Evolutionary conservation across 2,888 invertebrate genomes (phyloP).

Genomic region (Scelioninae gen. 1): DNA sequence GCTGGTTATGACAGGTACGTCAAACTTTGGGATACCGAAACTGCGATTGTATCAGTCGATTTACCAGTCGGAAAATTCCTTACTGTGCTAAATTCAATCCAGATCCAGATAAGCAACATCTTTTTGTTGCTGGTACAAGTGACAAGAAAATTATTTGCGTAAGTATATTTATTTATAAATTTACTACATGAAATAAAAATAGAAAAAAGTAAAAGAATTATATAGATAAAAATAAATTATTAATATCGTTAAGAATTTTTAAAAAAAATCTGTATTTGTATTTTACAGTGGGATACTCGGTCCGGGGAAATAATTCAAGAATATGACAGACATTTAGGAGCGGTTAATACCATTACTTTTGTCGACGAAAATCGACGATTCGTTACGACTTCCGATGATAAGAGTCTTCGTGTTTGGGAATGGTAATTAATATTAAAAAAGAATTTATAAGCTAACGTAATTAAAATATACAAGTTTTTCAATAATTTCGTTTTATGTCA

Average conservation of each 20-base stretch:
- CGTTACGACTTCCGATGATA: conserved; percentile 99
- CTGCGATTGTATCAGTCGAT: conserved; percentile 92
- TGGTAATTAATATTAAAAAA: conserved; percentile 86
- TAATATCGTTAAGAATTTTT: neutral
- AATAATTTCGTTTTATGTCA: neutral
- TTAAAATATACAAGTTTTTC: too few relatives aligned
- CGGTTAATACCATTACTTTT: conserved; percentile 99
- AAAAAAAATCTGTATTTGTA: neutral
- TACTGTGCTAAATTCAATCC: conserved; percentile 99
- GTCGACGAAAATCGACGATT: conserved; percentile 99
- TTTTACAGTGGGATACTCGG: conserved; percentile 95
- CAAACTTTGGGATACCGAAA: conserved; percentile 99
- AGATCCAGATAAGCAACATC: conserved; percentile 97
- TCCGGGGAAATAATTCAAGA: conserved; percentile 98
- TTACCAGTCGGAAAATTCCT: conserved; percentile 98
- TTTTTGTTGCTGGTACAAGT: conserved; percentile 99
- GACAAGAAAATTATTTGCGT: conserved; percentile 95
- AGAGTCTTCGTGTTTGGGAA: conserved; percentile 99
- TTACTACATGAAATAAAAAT: neutral
- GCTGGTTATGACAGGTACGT: conserved; percentile 99
- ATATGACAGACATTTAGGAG: conserved; percentile 99
- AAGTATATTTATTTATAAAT: conserved; percentile 23
- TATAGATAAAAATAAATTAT: too few relatives aligned
- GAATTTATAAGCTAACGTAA: too few relatives aligned
- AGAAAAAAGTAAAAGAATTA: too few relatives aligned